These are phyloP conservation scores for Rousettus leschenaultii DNA, from an alignment of 2,113 vertebrate genomes.

Conservation along the genomic window DNA sequence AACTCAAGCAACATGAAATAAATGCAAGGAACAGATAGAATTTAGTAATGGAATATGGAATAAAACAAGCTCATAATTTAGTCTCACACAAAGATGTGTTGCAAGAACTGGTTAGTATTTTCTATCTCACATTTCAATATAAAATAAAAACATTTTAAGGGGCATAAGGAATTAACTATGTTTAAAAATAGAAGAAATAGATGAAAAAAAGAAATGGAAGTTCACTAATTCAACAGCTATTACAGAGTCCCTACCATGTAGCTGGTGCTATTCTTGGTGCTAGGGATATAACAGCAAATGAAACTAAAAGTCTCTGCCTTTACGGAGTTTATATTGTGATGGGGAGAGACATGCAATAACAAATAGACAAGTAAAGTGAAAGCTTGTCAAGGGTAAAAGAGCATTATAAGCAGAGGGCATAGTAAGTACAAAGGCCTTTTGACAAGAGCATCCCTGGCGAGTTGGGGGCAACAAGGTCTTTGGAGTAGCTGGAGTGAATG, in stretches of 20 bases:
- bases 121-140: neutral
- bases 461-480: no score
- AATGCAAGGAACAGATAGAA: neutral
- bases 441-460: neutral
- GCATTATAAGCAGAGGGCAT: neutral
- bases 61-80: neutral
- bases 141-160: neutral
- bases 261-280: neutral
- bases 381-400: neutral
- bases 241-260: neutral
- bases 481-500: neutral
- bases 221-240: neutral
- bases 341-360: neutral
- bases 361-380: neutral
- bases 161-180: neutral
- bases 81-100: neutral
- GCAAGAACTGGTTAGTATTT: neutral
- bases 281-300: neutral
- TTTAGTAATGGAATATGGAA: neutral
- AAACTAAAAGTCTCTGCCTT: neutral
- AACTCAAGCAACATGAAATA: neutral
- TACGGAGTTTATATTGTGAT: neutral
- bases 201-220: neutral
- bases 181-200: neutral
- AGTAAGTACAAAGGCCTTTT: neutral